These are phyloP conservation scores for Mesembrinibis cayennensis DNA, from an alignment of 2,113 vertebrate genomes.

Conservation along the genomic window DNA sequence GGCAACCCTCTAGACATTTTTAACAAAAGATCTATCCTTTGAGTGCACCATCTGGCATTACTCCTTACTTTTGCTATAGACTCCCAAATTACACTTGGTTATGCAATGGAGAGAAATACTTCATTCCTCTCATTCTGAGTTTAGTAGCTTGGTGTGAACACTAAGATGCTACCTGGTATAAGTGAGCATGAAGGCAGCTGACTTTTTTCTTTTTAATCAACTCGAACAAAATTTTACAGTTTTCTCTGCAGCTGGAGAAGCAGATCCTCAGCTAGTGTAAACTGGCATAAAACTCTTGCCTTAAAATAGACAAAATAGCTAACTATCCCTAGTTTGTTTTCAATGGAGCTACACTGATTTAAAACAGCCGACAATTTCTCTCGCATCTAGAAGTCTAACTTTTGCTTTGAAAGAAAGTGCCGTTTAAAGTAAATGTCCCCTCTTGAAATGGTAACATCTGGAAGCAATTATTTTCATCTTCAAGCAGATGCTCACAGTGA, in stretches of 20 bases:
- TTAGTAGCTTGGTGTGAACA: background rate
- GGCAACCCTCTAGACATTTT: background rate
- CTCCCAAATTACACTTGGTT: background rate
- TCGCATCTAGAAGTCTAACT: constrained; percentile 31
- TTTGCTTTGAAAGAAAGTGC: constrained; percentile 66
- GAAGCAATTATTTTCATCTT: constrained; percentile 76
- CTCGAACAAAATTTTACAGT: background rate
- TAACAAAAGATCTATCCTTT: background rate
- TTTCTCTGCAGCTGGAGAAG: background rate
- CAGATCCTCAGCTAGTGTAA: background rate
- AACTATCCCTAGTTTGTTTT: constrained; percentile 26
- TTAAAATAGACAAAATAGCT: constrained; percentile 31
- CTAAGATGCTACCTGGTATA: background rate
- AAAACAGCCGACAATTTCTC: constrained; percentile 47
- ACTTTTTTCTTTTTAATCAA: background rate
- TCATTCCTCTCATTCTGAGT: background rate
- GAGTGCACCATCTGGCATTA: background rate
- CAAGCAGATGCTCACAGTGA: constrained; percentile 63
- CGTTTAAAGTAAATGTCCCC: constrained; percentile 55
- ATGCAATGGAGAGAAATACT: background rate
- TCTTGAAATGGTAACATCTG: constrained; percentile 69
- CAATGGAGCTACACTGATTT: constrained; percentile 36
- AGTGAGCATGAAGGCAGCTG: background rate
- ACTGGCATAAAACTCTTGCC: background rate
- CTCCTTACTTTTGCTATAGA: background rate